Evolutionary conservation across 1,140 invertebrate genomes (phyloP), one percentile per base, ranked within the genome.

Genomic region (Ganaspis sp.): DNA sequence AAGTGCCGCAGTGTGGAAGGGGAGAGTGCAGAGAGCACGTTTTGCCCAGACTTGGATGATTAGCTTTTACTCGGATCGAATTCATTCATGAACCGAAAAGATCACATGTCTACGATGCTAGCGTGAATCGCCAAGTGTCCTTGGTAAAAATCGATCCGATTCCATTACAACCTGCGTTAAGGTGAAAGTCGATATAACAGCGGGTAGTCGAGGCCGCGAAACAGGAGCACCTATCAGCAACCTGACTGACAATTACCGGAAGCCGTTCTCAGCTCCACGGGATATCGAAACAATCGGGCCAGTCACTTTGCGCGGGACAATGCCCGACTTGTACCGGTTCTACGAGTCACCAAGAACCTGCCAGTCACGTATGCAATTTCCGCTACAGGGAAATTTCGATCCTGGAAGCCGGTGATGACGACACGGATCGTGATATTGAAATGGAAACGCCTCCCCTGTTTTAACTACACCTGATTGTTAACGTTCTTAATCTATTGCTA

Each of bases 191-290:
- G 72, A 77, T n/a, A 49, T 78, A 81, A 78, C 76, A 70, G 80
- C 29, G 8, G 45, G 45, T 4, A 49, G 4, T n/a, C 45, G 45
- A 64, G 54, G 69, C 64, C 34, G 75, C 9, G 58, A 82, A 79
- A 77, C 75, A 71, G 80, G 54, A 76, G 58, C 37, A 42, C 45
- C 58, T 70, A 73, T 38, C 17, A 75, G 76, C 77, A 81, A 81
- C 77, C 70, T 81, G 82, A 81, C 70, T 70, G 38, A 81, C 81
- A 86, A 81, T 77, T 86, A 78, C 82, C 83, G 78, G 84, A 84
- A 82, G 82, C 77, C 73, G 79, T 84, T 74, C 74, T 69, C 53
- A 73, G 77, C 74, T 75, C 81, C 42, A 83, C 77, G 83, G 81
- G 77, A 82, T 81, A 84, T 82, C 79, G 79, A 82, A 84, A 84